phyloP scores from a whole-genome alignment of 2,797 vertebrate genomes.

The Cossypha niveicapilla region DNA sequence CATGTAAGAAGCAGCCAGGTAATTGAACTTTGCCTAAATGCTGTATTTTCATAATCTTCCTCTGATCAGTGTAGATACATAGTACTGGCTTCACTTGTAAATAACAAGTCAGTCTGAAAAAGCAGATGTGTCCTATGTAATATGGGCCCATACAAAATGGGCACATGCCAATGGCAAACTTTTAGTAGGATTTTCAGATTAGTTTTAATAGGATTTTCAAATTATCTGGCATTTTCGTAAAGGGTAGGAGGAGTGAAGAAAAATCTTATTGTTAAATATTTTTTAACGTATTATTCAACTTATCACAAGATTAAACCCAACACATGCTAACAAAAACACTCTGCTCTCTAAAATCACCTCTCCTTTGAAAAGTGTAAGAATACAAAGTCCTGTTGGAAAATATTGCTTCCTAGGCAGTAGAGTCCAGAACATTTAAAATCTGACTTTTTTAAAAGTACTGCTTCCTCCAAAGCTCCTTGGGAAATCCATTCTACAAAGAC shows the following conservation, averaged over 20 bases:
- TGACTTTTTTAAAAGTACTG: neutral
- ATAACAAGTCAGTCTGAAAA: neutral
- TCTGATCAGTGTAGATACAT: too few species aligned
- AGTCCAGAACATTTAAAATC: neutral
- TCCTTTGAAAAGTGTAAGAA: neutral
- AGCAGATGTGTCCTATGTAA: neutral
- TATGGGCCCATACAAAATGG: neutral
- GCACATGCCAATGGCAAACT: neutral
- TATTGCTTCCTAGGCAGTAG: neutral
- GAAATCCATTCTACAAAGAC: neutral
- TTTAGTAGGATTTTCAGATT: neutral
- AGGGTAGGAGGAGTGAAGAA: neutral
- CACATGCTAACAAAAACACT: neutral
- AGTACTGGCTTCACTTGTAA: neutral
- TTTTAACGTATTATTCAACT: neutral
- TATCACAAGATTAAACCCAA: neutral
- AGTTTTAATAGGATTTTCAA: neutral
- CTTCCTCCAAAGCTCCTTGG: neutral
- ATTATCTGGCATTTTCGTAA: neutral
- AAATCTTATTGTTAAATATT: neutral
- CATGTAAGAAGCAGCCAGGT: neutral
- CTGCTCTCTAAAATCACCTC: neutral
- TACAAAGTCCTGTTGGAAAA: neutral
- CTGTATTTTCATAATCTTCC: fast-evolving
- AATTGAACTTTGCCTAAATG: neutral